A percentile compares a stretch with the other conserved stretches of the same genome.
Conservation (phyloP, 2,113 vertebrate species). For the Pluvianellus socialis region DNA sequence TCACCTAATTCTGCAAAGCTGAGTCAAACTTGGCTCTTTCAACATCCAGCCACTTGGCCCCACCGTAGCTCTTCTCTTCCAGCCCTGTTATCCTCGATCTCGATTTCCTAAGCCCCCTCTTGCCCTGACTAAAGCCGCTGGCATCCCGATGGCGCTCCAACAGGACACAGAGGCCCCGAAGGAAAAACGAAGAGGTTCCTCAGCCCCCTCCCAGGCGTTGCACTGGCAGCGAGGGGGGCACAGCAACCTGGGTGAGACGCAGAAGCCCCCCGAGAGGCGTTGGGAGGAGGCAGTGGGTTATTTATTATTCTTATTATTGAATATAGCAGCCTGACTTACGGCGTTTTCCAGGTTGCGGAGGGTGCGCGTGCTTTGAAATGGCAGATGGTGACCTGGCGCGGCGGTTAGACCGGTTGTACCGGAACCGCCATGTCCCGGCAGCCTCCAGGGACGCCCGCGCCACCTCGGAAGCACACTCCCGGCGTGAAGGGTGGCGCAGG, state of each 20-base stretch:
- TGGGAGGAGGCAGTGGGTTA: neutral
- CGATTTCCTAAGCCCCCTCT: neutral
- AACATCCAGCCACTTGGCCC: rapidly evolving
- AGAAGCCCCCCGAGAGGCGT: neutral
- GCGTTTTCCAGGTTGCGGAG: neutral
- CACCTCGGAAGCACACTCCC: rapidly evolving
- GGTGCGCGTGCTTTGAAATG: neutral
- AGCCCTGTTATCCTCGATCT: neutral
- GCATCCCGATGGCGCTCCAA: rapidly evolving
- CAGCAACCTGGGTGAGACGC: rapidly evolving
- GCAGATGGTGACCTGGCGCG: neutral
- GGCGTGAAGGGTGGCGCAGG: neutral
- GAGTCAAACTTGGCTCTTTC: neutral
- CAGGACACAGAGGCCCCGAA: neutral
- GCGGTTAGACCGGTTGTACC: neutral
- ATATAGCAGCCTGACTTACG: neutral
- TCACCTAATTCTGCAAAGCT: neutral
- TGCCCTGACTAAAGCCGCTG: neutral
- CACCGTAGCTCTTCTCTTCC: rapidly evolving
- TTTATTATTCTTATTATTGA: neutral
- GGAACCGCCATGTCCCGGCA: neutral
- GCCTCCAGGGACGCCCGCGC: neutral
- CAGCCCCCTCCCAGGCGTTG: rapidly evolving
- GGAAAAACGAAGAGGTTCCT: neutral
- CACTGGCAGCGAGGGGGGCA: rapidly evolving